Base-by-base conservation (phyloP, 2,888 invertebrate genomes). In the Sepioteuthis lessoniana region DNA sequence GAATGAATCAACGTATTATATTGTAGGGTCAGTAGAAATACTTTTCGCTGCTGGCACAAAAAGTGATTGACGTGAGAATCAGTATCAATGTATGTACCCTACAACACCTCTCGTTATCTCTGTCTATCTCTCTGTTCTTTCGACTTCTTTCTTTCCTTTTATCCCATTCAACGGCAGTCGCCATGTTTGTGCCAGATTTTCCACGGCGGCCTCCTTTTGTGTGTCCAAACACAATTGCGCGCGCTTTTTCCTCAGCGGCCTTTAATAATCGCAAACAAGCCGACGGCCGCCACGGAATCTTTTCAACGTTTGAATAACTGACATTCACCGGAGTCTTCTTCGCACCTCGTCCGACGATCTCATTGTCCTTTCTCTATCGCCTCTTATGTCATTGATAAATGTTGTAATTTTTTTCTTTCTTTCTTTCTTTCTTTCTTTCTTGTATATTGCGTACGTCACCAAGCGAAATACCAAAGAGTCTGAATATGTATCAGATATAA, bases 221-320 rank as follows among this genome's bases (percentile, higher is more conserved):
- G n/a, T 76, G 76, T 76, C 76, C n/a, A 76, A 76, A 76, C 76
- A 76, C 76, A 76, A 76, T 76, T 35, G 76, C 76, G 76, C n/a
- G 35, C 76, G 35, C 76, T 76, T 76, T 76, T 76, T 76, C 76
- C 76, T 76, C n/a, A 76, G 76, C 76, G 76, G 76, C 76, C 76
- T 76, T 76, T 76, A 76, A 76, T 76, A 76, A 76, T 76, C 76
- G 76, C 76, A 76, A 76, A 76, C 76, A 76, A 76, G 76, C 76
- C 76, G n/a, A 76, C 76, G 76, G 76, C 76, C 76, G 76, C 76
- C 76, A 76, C 16, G n/a, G 76, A 76, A n/a, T 76, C 76, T 76
- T 76, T 76, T 76, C 76, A 76, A 35, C 76, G 16, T 76, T 76
- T 76, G n/a, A 76, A 76, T 76, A 76, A 76, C 76, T 76, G n/a